phyloP scores from a whole-genome alignment of 1,140 invertebrate genomes.

The Heterodera schachtii region DNA sequence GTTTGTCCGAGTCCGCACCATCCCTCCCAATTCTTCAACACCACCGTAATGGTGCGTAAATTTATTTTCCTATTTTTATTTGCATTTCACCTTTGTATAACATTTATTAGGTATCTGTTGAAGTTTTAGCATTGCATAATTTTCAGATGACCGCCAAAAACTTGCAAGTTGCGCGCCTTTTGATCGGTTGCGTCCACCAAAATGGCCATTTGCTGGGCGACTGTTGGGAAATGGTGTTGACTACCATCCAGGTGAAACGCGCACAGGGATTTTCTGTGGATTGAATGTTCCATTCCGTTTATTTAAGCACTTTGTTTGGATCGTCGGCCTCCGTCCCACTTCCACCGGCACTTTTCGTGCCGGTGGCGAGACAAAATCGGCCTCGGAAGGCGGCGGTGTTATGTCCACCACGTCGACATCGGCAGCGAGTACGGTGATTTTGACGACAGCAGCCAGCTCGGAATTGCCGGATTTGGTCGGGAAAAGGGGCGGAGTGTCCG shows the following conservation, averaged over 20 bases:
- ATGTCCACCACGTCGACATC: conserved; percentile 66
- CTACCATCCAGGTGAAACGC: conserved; percentile 75
- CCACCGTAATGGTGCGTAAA: conserved; percentile 81
- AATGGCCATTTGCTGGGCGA: conserved; percentile 88
- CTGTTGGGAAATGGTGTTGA: conserved; percentile 91
- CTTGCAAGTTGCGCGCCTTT: conserved; percentile 88
- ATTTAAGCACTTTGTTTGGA: conserved; percentile 88
- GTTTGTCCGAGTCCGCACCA: conserved; percentile 71
- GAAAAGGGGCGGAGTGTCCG: background rate
- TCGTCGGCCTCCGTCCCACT: conserved; percentile 83
- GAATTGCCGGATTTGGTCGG: conserved; percentile 77
- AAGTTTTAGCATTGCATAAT: background rate
- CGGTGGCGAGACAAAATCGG: conserved; percentile 34
- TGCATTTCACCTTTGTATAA: background rate
- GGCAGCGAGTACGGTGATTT: conserved; percentile 80
- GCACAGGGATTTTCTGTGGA: conserved; percentile 49
- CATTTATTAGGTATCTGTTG: too few species aligned
- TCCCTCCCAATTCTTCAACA: conserved; percentile 74
- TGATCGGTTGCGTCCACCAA: conserved; percentile 84
- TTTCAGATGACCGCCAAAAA: conserved; percentile 87
- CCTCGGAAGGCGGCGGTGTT: conserved; percentile 26
- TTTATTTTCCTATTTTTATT: conserved; percentile 8
- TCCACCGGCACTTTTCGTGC: conserved; percentile 48
- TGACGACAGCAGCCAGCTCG: conserved; percentile 91
- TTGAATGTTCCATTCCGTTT: conserved; percentile 45